phyloP scores from a whole-genome alignment of 2,888 invertebrate species.

The Leptopilina drosophilae region DNA sequence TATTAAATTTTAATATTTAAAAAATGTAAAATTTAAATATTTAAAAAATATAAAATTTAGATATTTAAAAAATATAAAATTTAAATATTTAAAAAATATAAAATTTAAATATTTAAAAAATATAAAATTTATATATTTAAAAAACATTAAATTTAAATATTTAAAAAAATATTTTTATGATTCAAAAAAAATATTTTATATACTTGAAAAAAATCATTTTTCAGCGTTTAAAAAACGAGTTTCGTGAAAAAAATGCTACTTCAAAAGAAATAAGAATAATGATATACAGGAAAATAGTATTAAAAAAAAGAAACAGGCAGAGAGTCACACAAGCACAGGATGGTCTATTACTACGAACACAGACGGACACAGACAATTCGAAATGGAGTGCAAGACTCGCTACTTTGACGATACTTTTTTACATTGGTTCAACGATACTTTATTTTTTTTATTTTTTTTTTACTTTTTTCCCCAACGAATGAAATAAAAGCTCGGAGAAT shows the following conservation, averaged over 20 bases:
- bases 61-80: no score
- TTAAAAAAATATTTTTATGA: no score
- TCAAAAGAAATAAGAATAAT: neutral
- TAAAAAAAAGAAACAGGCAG: conserved; percentile 55
- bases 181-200: no score
- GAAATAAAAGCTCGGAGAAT: conserved; percentile 15
- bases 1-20: no score
- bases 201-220: neutral
- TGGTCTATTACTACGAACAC: conserved; percentile 70
- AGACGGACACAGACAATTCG: conserved; percentile 66
- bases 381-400: conserved; percentile 59
- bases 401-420: conserved; percentile 38
- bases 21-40: no score
- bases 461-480: conserved; percentile 31
- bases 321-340: conserved; percentile 64
- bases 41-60: no score
- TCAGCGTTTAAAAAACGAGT: conserved; percentile 21
- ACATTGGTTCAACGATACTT: conserved; percentile 36
- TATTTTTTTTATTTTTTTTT: no score
- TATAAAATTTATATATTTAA: no score
- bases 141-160: no score
- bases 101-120: no score
- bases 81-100: no score
- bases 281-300: conserved; percentile 18
- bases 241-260: neutral